Conservation (phyloP, 2,888 invertebrate species). For the Eupithecia insigniata region DNA sequence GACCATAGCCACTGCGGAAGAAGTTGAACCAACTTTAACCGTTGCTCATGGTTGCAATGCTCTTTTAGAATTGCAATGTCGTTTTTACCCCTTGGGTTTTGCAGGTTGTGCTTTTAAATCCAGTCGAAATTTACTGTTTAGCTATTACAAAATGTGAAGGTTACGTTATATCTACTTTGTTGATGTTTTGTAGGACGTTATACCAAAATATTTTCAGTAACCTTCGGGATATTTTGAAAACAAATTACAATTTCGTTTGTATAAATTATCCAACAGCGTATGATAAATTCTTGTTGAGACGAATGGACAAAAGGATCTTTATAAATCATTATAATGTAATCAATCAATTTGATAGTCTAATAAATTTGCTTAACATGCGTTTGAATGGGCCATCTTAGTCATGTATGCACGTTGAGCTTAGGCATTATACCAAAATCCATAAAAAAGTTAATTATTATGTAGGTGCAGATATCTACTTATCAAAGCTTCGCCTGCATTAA, state of each 20-base stretch:
- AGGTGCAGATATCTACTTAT: conserved; percentile 22
- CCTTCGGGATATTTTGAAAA: conserved; percentile 30
- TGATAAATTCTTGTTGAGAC: conserved; percentile 25
- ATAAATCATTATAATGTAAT: conserved; percentile 18
- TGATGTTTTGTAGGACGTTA: background rate
- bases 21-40: conserved; percentile 13
- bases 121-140: background rate
- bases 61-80: background rate
- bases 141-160: background rate
- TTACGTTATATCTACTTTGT: background rate
- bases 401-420: conserved; percentile 43
- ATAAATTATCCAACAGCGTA: conserved; percentile 21
- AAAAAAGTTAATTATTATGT: conserved; percentile 47
- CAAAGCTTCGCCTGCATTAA: conserved; percentile 41
- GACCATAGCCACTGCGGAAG: conserved; percentile 52
- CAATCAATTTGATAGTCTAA: conserved; percentile 33
- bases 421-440: conserved; percentile 41
- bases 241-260: conserved; percentile 27
- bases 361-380: conserved; percentile 42
- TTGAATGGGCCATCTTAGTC: conserved; percentile 37
- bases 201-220: conserved; percentile 30
- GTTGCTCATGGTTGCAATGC: background rate
- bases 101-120: background rate
- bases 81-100: background rate
- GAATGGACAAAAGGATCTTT: conserved; percentile 10